These are phyloP conservation scores for Geotrypetes seraphini DNA, from an alignment of 2,797 vertebrate genomes.

Conservation along the genomic window DNA sequence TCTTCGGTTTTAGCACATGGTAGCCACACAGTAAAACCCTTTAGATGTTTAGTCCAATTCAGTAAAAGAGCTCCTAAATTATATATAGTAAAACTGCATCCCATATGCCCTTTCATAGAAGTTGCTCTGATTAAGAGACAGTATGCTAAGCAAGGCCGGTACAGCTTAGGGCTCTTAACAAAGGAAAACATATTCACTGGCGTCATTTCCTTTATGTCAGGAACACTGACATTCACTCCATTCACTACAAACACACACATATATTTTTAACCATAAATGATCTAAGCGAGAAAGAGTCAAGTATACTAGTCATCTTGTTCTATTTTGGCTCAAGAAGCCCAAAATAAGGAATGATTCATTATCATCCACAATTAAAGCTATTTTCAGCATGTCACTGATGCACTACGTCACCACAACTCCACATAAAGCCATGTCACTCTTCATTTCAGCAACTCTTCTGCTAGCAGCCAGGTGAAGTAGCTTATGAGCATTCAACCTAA, in stretches of 20 bases:
- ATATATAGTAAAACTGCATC: no score
- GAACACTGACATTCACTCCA: constrained; percentile 9
- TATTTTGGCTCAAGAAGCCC: constrained; percentile 38
- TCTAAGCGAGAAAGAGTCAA: constrained; percentile 47
- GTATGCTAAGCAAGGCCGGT: no score
- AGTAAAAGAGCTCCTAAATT: no score
- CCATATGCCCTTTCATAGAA: no score
- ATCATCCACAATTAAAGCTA: constrained; percentile 52
- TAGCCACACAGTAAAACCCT: no score
- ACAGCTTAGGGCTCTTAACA: no score
- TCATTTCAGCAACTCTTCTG: constrained; percentile 47
- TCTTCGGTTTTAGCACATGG: no score
- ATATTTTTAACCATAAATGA: not conserved
- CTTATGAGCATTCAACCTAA: constrained; percentile 52
- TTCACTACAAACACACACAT: no score
- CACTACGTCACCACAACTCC: constrained; percentile 20
- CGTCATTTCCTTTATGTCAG: no score
- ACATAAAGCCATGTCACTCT: constrained; percentile 53
- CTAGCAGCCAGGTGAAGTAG: constrained; percentile 40
- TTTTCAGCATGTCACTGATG: constrained; percentile 55
- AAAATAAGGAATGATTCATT: constrained; percentile 61
- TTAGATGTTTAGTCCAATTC: no score
- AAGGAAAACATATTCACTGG: no score
- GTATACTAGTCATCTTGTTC: constrained; percentile 47
- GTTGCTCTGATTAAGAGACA: no score